Evolutionary conservation across 2,888 invertebrate genomes (phyloP).

Genomic region (Trileptium ribeirensis): DNA sequence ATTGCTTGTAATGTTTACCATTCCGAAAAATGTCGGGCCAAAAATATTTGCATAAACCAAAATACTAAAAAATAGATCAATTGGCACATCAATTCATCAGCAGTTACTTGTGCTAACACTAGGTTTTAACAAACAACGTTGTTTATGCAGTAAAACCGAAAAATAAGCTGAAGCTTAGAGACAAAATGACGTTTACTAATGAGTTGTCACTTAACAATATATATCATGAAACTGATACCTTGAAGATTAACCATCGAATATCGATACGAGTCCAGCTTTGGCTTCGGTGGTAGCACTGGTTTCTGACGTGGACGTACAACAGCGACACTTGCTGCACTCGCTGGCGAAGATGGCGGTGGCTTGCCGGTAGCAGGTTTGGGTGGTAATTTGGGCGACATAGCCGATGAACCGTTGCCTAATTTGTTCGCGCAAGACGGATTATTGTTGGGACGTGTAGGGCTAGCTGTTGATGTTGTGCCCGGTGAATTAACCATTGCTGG

Average conservation of each 20-base stretch:
- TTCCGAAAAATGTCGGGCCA: no score
- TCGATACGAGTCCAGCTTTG: constrained; percentile 77
- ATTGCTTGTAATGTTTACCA: no score
- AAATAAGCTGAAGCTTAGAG: no score
- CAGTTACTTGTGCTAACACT: no score
- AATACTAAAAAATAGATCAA: no score
- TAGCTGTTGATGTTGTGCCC: not conserved
- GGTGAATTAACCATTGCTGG: not conserved
- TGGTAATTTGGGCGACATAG: not conserved
- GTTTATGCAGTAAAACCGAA: no score
- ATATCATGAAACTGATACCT: constrained; percentile 55
- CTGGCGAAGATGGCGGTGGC: not conserved
- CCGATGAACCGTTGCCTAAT: not conserved
- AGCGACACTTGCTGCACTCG: not conserved
- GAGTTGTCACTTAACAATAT: constrained; percentile 35
- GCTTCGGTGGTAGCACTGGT: constrained; percentile 53
- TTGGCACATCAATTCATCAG: no score
- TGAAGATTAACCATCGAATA: constrained; percentile 93
- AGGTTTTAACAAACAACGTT: no score
- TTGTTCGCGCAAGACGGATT: not conserved
- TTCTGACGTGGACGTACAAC: constrained; percentile 6
- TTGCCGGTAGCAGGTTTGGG: not conserved
- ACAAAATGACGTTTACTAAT: no score
- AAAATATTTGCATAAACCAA: no score
- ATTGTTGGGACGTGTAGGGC: not conserved